Conservation (phyloP, 2,113 vertebrate genomes). For the Neolamprologus ventralis region DNA sequence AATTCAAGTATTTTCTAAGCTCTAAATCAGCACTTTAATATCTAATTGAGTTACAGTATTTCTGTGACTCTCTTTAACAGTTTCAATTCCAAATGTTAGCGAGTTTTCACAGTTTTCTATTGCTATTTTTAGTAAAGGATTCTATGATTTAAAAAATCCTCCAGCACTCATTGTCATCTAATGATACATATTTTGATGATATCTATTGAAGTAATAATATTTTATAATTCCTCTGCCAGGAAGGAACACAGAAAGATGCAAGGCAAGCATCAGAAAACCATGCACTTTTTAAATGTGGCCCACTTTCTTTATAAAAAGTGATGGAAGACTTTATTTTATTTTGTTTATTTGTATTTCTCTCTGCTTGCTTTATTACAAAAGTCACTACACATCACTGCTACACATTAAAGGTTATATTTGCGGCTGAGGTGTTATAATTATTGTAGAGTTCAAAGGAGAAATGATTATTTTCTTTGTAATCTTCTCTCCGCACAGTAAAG, state of each 20-base stretch:
- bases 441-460: not conserved
- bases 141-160: not conserved
- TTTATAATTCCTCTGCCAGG: not conserved
- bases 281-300: not conserved
- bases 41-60: not conserved
- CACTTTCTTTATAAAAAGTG: not conserved
- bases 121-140: not conserved
- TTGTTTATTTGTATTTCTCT: not conserved
- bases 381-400: not conserved
- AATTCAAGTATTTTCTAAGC: conserved; percentile 2
- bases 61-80: not conserved
- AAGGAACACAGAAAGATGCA: not conserved
- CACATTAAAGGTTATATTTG: not conserved
- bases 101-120: not conserved
- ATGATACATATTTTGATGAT: not conserved
- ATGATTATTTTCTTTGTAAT: not conserved
- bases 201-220: not conserved
- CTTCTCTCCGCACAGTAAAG: not conserved
- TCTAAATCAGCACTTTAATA: not conserved
- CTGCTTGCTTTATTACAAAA: not conserved
- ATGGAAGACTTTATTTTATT: not conserved
- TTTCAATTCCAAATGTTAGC: no score
- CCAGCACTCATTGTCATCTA: not conserved
- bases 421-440: not conserved
- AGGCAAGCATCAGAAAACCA: not conserved